Evolutionary conservation across 2,888 invertebrate species (phyloP).

Genomic region (Peribatodes rhomboidaria): DNA sequence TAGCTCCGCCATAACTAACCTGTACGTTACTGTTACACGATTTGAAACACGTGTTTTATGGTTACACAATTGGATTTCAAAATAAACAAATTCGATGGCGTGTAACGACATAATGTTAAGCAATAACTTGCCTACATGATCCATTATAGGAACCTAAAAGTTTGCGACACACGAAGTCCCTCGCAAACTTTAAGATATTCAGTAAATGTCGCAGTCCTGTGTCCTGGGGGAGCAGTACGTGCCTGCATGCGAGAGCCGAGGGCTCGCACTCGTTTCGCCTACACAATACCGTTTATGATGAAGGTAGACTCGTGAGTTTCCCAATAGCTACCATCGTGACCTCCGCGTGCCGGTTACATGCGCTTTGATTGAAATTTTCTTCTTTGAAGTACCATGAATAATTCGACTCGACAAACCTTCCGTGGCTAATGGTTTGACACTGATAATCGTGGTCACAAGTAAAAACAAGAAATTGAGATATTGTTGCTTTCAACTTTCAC

Average conservation of each 20-base stretch:
- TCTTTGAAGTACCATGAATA: conserved; percentile 41
- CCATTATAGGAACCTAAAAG: conserved; percentile 48
- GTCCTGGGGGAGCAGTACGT: conserved; percentile 70
- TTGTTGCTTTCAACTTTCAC: conserved; percentile 35
- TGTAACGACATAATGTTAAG: conserved; percentile 25
- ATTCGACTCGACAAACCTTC: conserved; percentile 25
- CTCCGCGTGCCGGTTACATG: conserved; percentile 28
- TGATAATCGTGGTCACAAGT: conserved; percentile 31
- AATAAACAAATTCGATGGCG: background rate
- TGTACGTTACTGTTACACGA: background rate
- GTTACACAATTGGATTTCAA: too few relatives aligned
- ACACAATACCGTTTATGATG: conserved; percentile 50
- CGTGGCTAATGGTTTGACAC: conserved; percentile 37
- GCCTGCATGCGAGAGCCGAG: conserved; percentile 61
- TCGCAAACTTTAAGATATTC: conserved; percentile 61
- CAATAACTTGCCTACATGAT: conserved; percentile 41
- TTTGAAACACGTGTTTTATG: too few relatives aligned
- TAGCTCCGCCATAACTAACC: background rate
- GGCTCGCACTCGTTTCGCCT: conserved; percentile 47
- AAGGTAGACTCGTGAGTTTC: conserved; percentile 42
- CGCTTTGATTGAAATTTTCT: conserved; percentile 45
- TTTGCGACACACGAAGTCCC: conserved; percentile 41
- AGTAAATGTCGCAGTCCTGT: conserved; percentile 60
- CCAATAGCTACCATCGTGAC: conserved; percentile 34
- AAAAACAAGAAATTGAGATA: conserved; percentile 33